Evolutionary conservation across 1,140 invertebrate genomes (phyloP).

Genomic region (Rhynchophorus ferrugineus): DNA sequence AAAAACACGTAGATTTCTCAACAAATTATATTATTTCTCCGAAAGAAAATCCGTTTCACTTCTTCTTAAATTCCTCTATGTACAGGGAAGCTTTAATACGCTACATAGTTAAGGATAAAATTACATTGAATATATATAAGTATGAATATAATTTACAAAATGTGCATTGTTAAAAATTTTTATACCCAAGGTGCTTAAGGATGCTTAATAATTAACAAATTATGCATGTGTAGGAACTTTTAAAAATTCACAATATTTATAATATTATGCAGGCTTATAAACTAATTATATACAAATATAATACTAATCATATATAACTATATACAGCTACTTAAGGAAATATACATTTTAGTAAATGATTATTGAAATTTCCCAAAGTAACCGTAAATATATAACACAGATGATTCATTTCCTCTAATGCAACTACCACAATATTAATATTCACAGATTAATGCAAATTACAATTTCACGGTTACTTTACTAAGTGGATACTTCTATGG

Average conservation of each 20-base stretch:
- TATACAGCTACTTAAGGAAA: conserved; percentile 1
- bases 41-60: no score
- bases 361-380: neutral
- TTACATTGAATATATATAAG: no score
- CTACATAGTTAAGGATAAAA: no score
- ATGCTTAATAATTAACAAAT: conserved; percentile 26
- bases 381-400: conserved; percentile 13
- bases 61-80: neutral
- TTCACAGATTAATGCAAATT: neutral
- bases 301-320: conserved; percentile 5
- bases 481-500: conserved; percentile 37
- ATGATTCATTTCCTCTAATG: conserved; percentile 6
- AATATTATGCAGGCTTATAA: conserved; percentile 3
- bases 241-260: conserved; percentile 22
- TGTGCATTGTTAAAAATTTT: conserved; percentile 4
- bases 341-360: neutral
- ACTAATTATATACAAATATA: conserved; percentile 11
- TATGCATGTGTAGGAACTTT: conserved; percentile 34
- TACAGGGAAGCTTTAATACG: neutral
- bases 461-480: neutral
- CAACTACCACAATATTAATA: neutral
- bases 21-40: no score
- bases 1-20: no score
- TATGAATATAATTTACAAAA: conserved; percentile 14
- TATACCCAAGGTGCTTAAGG: conserved; percentile 13